These are phyloP conservation scores for Crotalus helleri DNA, from an alignment of 2,113 vertebrate genomes.

Conservation along the genomic window DNA sequence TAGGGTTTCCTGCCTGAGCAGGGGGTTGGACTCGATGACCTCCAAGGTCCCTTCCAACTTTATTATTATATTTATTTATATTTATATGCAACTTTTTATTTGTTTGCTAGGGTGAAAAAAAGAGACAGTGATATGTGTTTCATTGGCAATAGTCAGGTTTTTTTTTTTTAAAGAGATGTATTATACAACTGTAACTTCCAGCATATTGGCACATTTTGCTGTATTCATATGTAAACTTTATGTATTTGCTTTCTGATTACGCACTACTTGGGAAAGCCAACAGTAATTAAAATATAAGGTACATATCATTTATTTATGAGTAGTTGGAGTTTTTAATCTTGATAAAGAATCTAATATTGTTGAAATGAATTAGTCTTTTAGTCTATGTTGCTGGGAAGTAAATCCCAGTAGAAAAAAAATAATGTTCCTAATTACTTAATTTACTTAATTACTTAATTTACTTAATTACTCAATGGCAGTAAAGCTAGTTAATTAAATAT, in stretches of 20 bases:
- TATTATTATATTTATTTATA: too few relatives aligned
- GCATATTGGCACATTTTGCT: not conserved
- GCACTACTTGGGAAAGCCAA: not conserved
- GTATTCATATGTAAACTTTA: not conserved
- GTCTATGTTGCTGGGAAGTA: not conserved
- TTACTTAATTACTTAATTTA: too few relatives aligned
- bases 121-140: not conserved
- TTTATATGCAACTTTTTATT: not conserved
- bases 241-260: not conserved
- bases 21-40: too few relatives aligned
- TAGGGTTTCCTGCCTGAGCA: too few relatives aligned
- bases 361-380: not conserved
- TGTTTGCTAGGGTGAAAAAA: slow-evolving; percentile 5
- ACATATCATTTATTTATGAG: too few relatives aligned
- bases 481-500: not conserved
- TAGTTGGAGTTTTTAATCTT: not conserved
- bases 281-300: not conserved
- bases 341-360: not conserved
- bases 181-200: not conserved
- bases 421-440: not conserved
- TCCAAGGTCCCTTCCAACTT: too few relatives aligned
- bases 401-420: not conserved
- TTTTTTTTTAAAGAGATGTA: not conserved
- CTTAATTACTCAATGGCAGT: not conserved
- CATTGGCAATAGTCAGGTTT: not conserved